phyloP scores from a whole-genome alignment of 2,888 invertebrate species.

The Myopa tessellatipennis region DNA sequence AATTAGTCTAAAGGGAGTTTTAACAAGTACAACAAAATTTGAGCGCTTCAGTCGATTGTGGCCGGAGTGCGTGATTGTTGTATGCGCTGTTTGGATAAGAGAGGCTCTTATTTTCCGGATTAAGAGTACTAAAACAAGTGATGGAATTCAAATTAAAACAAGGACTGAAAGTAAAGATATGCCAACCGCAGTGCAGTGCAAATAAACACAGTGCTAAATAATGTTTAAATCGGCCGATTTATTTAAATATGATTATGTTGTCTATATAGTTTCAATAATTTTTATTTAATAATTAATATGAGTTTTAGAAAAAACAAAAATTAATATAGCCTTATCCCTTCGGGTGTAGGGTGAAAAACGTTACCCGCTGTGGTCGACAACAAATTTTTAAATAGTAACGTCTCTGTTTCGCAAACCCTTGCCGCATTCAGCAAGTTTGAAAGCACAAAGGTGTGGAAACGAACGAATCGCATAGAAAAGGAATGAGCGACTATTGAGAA shows the following conservation, averaged over 20 bases:
- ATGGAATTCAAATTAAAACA: slow-evolving; percentile 12
- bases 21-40: background rate
- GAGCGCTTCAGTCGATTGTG: slow-evolving; percentile 46
- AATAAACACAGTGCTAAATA: background rate
- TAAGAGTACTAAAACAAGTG: slow-evolving; percentile 22
- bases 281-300: too few species aligned
- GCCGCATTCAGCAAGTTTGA: slow-evolving; percentile 3
- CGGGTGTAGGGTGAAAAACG: background rate
- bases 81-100: too few species aligned
- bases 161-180: background rate
- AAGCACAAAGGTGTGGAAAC: slow-evolving; percentile 26
- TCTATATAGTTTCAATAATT: too few species aligned
- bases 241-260: background rate
- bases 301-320: too few species aligned
- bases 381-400: background rate
- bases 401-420: background rate
- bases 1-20: too few species aligned
- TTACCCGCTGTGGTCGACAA: background rate
- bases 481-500: slow-evolving; percentile 15
- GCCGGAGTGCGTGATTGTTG: slow-evolving; percentile 41
- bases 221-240: background rate
- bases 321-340: too few species aligned
- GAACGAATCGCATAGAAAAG: slow-evolving; percentile 20
- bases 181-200: background rate
- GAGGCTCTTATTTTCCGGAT: too few species aligned